These are phyloP conservation scores for Saccostrea glomerata DNA, from an alignment of 1,140 invertebrate species.

Conservation along the genomic window DNA sequence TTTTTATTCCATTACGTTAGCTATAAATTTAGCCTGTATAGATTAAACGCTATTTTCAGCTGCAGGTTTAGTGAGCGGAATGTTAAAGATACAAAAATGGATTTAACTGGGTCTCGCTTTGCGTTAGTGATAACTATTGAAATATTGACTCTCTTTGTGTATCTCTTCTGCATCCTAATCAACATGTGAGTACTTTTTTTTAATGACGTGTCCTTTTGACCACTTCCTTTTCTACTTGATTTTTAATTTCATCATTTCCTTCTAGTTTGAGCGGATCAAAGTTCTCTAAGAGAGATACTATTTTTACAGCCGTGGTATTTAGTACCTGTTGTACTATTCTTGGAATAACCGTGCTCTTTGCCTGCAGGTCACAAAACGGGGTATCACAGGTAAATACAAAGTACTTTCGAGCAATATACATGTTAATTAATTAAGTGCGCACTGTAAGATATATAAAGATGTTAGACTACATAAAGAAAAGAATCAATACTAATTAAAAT, in stretches of 20 bases:
- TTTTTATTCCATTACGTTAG: conserved; percentile 3
- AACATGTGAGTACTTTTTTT: background rate
- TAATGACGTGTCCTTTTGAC: background rate
- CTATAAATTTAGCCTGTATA: background rate
- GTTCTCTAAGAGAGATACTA: background rate
- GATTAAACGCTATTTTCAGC: background rate
- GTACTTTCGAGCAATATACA: no score
- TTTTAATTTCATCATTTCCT: background rate
- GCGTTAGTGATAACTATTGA: background rate
- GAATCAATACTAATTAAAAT: no score
- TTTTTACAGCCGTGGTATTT: background rate
- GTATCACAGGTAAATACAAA: background rate
- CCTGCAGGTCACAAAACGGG: background rate
- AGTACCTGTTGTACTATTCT: background rate
- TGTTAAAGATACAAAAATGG: background rate
- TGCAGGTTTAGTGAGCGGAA: background rate
- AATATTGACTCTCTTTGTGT: background rate
- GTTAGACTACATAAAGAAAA: no score
- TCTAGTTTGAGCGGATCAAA: background rate
- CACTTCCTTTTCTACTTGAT: background rate
- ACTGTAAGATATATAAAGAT: no score
- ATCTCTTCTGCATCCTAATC: conserved; percentile 3
- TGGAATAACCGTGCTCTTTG: background rate
- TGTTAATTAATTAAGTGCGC: no score
- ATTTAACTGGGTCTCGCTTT: background rate